Evolutionary conservation across 23 tunicate genomes (phyloP).

Genomic region (Botrylloides violaceus): DNA sequence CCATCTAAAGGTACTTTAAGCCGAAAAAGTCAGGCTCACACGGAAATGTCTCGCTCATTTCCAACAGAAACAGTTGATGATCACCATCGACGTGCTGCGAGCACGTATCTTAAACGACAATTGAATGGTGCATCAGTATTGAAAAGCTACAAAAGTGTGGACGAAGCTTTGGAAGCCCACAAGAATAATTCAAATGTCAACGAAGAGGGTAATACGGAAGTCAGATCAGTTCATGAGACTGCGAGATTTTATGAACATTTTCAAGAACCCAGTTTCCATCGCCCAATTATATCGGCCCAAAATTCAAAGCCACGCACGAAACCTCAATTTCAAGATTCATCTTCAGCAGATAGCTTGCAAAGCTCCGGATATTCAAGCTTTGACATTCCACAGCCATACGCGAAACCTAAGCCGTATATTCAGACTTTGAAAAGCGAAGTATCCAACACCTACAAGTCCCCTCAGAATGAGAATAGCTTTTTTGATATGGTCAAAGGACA

Average conservation of each 20-base stretch:
- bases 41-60: neutral
- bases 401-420: conserved; percentile 12
- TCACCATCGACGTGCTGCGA: neutral
- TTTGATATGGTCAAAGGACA: conserved; percentile 27
- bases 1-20: conserved; percentile 4
- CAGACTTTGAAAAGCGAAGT: conserved; percentile 5
- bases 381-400: conserved; percentile 24
- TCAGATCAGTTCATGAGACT: neutral
- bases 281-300: conserved; percentile 10
- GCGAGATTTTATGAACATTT: conserved; percentile 18
- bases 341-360: conserved; percentile 8
- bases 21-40: neutral
- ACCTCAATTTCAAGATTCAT: conserved; percentile 11
- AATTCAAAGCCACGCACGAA: conserved; percentile 1
- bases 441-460: neutral
- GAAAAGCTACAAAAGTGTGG: conserved; percentile 3
- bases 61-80: neutral
- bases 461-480: conserved; percentile 24
- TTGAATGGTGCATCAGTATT: neutral
- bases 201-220: neutral
- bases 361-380: conserved; percentile 25
- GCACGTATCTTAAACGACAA: conserved; percentile 4
- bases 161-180: neutral
- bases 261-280: conserved; percentile 3
- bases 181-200: neutral